Evolutionary conservation across 2,797 vertebrate genomes (phyloP), one percentile per base, ranked within the genome.

Genomic region (Danio albolineatus): DNA sequence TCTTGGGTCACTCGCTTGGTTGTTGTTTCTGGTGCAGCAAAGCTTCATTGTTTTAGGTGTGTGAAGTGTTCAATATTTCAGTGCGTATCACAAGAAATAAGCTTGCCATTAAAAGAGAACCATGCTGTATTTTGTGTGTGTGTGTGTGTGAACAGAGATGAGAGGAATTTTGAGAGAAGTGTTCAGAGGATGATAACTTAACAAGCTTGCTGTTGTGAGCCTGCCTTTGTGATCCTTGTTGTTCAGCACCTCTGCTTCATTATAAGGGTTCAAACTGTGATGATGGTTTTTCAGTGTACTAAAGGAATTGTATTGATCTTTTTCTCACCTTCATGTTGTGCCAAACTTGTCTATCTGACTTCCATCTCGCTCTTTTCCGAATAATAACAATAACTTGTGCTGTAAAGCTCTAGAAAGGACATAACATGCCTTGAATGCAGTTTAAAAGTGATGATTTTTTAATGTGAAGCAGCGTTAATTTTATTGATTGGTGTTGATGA

Each of bases 211-310:
- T 64, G 59, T 53, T 41, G 2, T 4, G 46, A 39, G 10, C 10
- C 72, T 75, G 13, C 7, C 6, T 36, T 76, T 56, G 62, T 57
- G 43, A 43, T 67, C 56, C 51, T 13, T 28, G 51, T 43, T 59
- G 70, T 43, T 72, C 39, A n/a, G 67, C 38, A 53, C 19, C 13
- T 12, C 14, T 44, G 74, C 51, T 38, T 46, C 57, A 46, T 56
- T 21, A 72, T 14, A 57, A 71, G 12, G 51, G n/a, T 14, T 71
- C 2, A 41, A 71, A 56, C 17, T 73, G 54, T n/a, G 43, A 46
- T 65, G 10, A 48, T n/a, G 21, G 13, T 48, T 48, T 36, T 17
- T 5, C 6, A 60, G 10, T 12, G 19, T 48, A 19, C n/a, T 60
- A 8, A 59, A 43, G 13, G 16, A 21, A 4, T 6, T 16, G 7